phyloP scores from a whole-genome alignment of 2,113 vertebrate genomes.

The Brienomyrus brachyistius region DNA sequence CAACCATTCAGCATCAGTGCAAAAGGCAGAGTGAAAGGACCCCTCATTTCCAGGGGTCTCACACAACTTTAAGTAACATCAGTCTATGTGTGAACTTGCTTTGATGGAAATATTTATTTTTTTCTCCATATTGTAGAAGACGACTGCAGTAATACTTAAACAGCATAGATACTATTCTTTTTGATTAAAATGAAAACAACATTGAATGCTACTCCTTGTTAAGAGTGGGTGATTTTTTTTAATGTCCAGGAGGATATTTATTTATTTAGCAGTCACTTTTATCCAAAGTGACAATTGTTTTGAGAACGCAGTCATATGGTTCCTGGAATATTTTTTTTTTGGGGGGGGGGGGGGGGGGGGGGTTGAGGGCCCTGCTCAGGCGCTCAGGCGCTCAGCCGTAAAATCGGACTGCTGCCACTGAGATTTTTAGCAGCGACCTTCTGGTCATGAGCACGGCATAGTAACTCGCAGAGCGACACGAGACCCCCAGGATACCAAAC shows the following conservation, averaged over 20 bases:
- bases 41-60: background rate
- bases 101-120: background rate
- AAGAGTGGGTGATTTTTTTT: background rate
- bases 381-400: accelerated
- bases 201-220: background rate
- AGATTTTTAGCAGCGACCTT: background rate
- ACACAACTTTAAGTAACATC: background rate
- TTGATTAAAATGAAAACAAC: background rate
- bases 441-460: background rate
- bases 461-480: background rate
- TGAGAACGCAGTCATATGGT: background rate
- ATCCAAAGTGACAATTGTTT: background rate
- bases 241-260: background rate
- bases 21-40: background rate
- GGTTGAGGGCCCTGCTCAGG: background rate
- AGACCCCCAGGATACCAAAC: background rate
- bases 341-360: background rate
- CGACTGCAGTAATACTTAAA: background rate
- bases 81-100: background rate
- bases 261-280: background rate
- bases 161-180: background rate
- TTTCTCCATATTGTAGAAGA: background rate
- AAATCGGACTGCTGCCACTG: background rate
- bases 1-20: background rate
- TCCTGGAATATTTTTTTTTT: background rate